Evolutionary conservation across 1,140 invertebrate species (phyloP).

Genomic region (Cecropterus lyciades): DNA sequence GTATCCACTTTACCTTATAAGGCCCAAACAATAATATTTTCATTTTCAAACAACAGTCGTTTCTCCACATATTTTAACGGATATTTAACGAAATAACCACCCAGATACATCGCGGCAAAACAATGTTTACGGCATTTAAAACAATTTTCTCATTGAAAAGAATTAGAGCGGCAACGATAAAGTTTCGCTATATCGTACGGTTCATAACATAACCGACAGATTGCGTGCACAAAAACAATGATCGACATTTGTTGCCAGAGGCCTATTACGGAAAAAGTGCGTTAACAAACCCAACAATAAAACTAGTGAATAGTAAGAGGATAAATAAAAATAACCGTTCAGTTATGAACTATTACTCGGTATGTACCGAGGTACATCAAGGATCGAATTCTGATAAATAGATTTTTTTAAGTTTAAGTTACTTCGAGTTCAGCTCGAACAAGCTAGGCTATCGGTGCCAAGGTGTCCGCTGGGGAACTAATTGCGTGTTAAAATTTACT

Average conservation of each 20-base stretch:
- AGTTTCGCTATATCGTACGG: constrained; percentile 46
- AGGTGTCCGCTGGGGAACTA: constrained; percentile 71
- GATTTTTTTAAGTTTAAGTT: background rate
- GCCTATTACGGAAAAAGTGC: constrained; percentile 55
- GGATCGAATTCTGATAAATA: background rate
- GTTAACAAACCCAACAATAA: constrained; percentile 53
- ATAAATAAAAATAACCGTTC: constrained; percentile 12
- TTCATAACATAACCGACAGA: constrained; percentile 58
- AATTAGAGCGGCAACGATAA: constrained; percentile 48
- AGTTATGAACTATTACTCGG: background rate
- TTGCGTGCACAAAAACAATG: constrained; percentile 70
- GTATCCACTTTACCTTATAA: too few relatives aligned
- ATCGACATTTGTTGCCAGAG: constrained; percentile 51
- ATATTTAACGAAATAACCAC: constrained; percentile 1
- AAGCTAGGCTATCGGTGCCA: constrained; percentile 67
- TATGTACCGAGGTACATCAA: background rate
- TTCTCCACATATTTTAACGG: background rate
- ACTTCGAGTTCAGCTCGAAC: constrained; percentile 43
- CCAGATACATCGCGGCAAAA: constrained; percentile 21
- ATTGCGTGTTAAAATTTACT: constrained; percentile 82
- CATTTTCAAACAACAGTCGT: too few relatives aligned
- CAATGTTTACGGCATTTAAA: constrained; percentile 43
- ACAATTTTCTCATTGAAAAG: constrained; percentile 52
- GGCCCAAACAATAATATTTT: too few relatives aligned
- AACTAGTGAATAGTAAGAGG: constrained; percentile 39